Evolutionary conservation across 1,140 invertebrate genomes (phyloP).

Genomic region (Magallana gigas): DNA sequence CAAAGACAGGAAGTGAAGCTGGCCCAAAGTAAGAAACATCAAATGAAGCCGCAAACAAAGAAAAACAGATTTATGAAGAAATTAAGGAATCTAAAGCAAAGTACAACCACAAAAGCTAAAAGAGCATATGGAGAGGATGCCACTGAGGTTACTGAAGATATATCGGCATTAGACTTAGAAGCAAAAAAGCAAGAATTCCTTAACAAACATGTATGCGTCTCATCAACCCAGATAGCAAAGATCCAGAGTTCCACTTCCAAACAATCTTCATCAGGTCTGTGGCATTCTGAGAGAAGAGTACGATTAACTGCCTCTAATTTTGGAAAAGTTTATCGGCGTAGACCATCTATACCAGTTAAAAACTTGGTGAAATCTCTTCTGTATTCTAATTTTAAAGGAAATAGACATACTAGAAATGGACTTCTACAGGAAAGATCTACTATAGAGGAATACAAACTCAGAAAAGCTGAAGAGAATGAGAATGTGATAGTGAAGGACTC

Average conservation of each 20-base stretch:
- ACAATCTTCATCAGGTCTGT: slow-evolving; percentile 30
- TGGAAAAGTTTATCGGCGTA: slow-evolving; percentile 34
- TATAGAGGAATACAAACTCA: too few relatives aligned
- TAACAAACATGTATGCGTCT: slow-evolving; percentile 8
- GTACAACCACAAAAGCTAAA: slow-evolving; percentile 22
- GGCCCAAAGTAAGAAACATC: not conserved
- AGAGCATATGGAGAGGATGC: slow-evolving; percentile 41
- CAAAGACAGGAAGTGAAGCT: not conserved
- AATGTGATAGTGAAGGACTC: too few relatives aligned
- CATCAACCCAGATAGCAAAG: not conserved
- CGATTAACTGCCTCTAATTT: slow-evolving; percentile 51
- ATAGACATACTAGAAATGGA: not conserved
- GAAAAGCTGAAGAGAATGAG: too few relatives aligned
- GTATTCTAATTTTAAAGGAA: slow-evolving; percentile 43
- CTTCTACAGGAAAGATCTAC: too few relatives aligned
- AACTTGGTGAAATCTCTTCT: slow-evolving; percentile 11
- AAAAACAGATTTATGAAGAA: slow-evolving; percentile 29
- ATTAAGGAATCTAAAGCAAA: not conserved
- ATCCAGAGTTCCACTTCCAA: not conserved
- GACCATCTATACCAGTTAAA: not conserved
- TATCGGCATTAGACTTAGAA: too few relatives aligned
- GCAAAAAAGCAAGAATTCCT: slow-evolving; percentile 11
- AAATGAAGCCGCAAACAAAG: slow-evolving; percentile 27
- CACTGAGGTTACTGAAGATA: slow-evolving; percentile 6
- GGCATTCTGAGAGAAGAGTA: slow-evolving; percentile 18